Percentiles rank a stretch among this genome's conserved stretches.
Conservation (phyloP, 2,113 vertebrate genomes). For the Rattus rattus region DNA sequence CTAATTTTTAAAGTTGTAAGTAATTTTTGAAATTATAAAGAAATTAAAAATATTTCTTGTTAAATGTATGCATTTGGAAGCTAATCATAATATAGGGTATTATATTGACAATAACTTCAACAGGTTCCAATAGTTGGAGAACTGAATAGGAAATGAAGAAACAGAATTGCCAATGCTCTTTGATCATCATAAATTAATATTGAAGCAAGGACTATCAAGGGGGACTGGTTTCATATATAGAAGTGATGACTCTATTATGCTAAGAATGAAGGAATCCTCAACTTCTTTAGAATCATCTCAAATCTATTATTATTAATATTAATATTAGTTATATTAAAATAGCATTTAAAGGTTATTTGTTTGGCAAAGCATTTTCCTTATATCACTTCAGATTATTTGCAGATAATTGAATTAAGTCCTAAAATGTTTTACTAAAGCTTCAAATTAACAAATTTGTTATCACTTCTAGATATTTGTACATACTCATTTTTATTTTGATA, state of each 20-base stretch:
- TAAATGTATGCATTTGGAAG: not conserved
- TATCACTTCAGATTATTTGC: slow-evolving; percentile 6
- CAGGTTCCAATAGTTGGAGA: not conserved
- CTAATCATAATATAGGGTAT: not conserved
- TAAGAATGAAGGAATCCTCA: not conserved
- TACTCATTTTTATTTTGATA: not conserved
- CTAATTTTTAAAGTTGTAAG: slow-evolving; percentile 49
- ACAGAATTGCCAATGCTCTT: slow-evolving; percentile 22
- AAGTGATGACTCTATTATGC: not conserved
- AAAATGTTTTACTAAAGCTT: not conserved
- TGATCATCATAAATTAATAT: slow-evolving; percentile 16
- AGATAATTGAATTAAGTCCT: not conserved
- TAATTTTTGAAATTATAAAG: slow-evolving; percentile 70
- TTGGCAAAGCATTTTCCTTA: not conserved
- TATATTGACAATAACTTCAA: slow-evolving; percentile 52
- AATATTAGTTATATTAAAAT: not conserved
- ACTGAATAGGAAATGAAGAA: not conserved
- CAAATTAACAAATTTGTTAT: not conserved
- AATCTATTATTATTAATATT: not conserved
- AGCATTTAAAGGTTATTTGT: not conserved
- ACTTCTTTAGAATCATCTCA: not conserved
- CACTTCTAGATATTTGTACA: not conserved
- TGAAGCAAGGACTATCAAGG: not conserved
- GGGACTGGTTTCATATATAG: not conserved
- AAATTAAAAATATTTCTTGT: slow-evolving; percentile 41